A percentile compares a stretch with the other conserved stretches of the same genome.
phyloP scores from a whole-genome alignment of 2,888 invertebrate species.

The Orthonychiurus folsomi region DNA sequence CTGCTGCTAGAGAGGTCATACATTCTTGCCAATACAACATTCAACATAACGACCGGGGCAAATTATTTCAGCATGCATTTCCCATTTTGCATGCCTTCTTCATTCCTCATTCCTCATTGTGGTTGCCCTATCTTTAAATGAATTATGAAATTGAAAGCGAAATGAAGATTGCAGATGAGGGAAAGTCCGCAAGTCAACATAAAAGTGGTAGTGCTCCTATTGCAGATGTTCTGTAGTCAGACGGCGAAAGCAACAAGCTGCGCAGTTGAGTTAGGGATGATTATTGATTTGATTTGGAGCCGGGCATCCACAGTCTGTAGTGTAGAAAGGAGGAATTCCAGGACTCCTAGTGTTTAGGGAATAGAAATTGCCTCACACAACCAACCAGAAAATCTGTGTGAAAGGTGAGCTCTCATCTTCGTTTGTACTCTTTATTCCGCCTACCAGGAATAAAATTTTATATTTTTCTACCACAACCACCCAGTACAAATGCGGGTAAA shows the following conservation, averaged over 20 bases:
- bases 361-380: background rate
- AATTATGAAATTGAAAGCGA: too few relatives aligned
- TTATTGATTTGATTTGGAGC: conserved; percentile 1
- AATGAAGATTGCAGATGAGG: background rate
- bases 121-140: too few relatives aligned
- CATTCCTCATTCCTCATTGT: too few relatives aligned
- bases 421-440: background rate
- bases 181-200: background rate
- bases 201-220: background rate
- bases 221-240: background rate
- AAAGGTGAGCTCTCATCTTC: conserved; percentile 8
- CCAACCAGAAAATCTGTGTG: background rate
- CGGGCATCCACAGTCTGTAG: too few relatives aligned
- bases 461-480: too few relatives aligned
- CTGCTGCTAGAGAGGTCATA: too few relatives aligned
- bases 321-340: background rate
- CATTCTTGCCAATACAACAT: too few relatives aligned
- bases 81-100: too few relatives aligned
- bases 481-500: too few relatives aligned
- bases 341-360: background rate
- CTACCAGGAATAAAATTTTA: too few relatives aligned
- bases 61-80: too few relatives aligned
- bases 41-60: too few relatives aligned
- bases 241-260: background rate
- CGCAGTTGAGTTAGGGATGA: conserved; percentile 1